Conservation (phyloP, 2,888 invertebrate species). For the Ypsolopha sequella region DNA sequence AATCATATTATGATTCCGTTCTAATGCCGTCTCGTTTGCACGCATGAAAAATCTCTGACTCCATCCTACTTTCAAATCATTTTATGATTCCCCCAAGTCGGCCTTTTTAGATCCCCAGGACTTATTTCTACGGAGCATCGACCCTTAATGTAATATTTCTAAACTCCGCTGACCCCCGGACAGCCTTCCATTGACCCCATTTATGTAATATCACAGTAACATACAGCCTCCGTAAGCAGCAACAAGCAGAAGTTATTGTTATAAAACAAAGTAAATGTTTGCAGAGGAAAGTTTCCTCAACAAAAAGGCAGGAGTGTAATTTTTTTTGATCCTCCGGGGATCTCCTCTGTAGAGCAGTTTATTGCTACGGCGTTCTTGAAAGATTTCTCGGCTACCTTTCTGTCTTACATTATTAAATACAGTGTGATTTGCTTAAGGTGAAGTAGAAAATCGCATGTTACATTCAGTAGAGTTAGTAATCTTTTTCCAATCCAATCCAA, state of each 20-base stretch:
- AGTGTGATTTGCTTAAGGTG: neutral
- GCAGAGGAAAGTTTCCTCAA: neutral
- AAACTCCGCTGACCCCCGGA: too few species aligned
- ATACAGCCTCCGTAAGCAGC: neutral
- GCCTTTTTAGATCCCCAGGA: neutral
- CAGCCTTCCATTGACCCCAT: too few species aligned
- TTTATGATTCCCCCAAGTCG: neutral
- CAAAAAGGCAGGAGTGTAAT: neutral
- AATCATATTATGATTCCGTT: too few species aligned
- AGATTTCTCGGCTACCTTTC: neutral
- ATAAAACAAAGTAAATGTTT: slow-evolving; percentile 1
- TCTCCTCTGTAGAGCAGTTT: neutral
- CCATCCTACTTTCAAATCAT: too few species aligned
- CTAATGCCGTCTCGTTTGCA: too few species aligned
- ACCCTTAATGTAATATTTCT: too few species aligned
- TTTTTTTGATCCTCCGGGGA: neutral
- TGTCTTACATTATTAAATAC: neutral
- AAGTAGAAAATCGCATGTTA: neutral
- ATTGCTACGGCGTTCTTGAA: neutral
- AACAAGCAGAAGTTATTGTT: neutral
- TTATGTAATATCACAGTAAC: neutral
- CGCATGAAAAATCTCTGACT: too few species aligned
- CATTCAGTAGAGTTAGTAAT: too few species aligned
- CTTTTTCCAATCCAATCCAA: too few species aligned
- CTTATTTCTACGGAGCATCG: too few species aligned